Base-by-base conservation (phyloP, 2,797 vertebrate genomes). In the Corythornis leucogaster region DNA sequence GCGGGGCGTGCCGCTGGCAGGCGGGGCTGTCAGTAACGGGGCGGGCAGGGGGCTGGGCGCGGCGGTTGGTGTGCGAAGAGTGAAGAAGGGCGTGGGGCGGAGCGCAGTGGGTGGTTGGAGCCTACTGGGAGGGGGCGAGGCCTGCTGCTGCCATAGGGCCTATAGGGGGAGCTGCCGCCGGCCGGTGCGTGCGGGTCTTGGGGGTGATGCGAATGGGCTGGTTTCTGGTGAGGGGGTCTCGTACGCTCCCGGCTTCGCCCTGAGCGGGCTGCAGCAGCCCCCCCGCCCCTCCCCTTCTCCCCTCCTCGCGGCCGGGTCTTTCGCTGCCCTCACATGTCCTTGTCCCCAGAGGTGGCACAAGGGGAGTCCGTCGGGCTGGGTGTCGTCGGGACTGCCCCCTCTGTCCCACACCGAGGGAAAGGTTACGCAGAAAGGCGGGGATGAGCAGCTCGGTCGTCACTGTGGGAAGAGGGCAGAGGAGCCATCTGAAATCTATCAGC, bases 211-310 rank as follows among this genome's bases (percentile, higher is more conserved):
- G 38, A 38, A 38, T 13, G 46, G 21, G 54, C 18, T 45, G 28
- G 38, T 3, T 2, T 3, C 1, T 4, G 4, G 61, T 26, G 62
- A 45, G 43, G 9, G 43, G 11, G 43, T 45, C 43, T 45, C 16
- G 18, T 45, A 20, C 43, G 4, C 0, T 1, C 3, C 5, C 7
- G 0, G 12, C 2, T 15, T 6, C 5, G 13, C 11, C 2, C 2
- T 4, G 1, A 2, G 0, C 9, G 38, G 6, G 14, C 38, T 6
- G 38, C 38, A 40, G 38, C 38, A 40, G 38, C 38, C 38, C 38
- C 38, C 38, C 38, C 38, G 14, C 38, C 38, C 14, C 38, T 40
- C 38, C 38, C 38, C 38, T 40, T 40, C 14, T 14, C 38, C 38
- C 11, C 38, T 40, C 38, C 38, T 40, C 38, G 11, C 3, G 0